Evolutionary conservation across 2,113 vertebrate genomes (phyloP), one percentile per base, ranked within the genome.

Genomic region (Oncorhynchus mykiss): DNA sequence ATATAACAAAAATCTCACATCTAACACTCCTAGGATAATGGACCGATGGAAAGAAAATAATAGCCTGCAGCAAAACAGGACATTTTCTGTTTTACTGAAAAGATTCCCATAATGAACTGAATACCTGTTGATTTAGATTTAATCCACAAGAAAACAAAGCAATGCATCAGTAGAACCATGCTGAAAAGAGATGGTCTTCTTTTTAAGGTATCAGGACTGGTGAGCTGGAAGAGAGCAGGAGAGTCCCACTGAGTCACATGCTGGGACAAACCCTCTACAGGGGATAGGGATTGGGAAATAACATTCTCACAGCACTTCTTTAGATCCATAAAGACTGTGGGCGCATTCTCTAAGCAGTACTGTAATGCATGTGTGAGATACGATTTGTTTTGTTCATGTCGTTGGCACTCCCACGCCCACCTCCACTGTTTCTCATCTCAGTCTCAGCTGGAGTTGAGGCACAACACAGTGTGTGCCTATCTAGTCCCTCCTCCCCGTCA

Each of bases 221-320:
- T 18, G 69, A 48, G 57, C 51, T 72, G 72, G 71, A 72, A 69
- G 74, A 70, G 59, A 54, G 49, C 59, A 65, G 71, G 72, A 75
- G 54, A 14, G 16, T 54, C 16, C 51, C 51, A 54, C 51, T 54
- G 39, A 45, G 39, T 45, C 39, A 11, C 39, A 45, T 2, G 9
- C 39, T 45, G 24, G 13, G 3, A 64, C 34, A 71, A 29, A 57
- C 25, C 25, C 25, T 45, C 78, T 65, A 67, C 60, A 39, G 25
- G n/a, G 39, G 57, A 71, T 3, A 22, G 22, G 25, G 57, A 59
- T 57, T 57, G 18, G 48, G 22, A 16, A 45, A 78, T 72, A 54
- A 76, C 66, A 74, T 60, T 60, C 51, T 18, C 54, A n/a, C 66
- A 12, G 57, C n/a, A 39, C 18, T 62, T 45, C 34, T 60, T 25